Evolutionary conservation across 2,797 vertebrate genomes (phyloP), one percentile per base, ranked within the genome.

Genomic region (Ptychobarbus kaznakovi): DNA sequence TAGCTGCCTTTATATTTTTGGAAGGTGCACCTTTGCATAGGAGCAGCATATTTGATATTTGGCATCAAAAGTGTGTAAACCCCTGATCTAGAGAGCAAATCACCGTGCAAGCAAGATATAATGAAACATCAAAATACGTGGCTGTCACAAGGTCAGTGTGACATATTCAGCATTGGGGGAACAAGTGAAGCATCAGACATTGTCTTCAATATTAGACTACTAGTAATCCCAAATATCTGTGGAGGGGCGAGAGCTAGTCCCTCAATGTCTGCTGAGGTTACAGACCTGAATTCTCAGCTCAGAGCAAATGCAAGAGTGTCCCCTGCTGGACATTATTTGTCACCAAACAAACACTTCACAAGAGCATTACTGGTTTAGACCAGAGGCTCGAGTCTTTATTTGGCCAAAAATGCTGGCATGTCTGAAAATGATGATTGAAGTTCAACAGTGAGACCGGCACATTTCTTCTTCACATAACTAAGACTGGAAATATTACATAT

Each of bases 221-320:
- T 25, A 35, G 32, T 12, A 56, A 70, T n/a, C 22, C 13, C 22
- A 38, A 56, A 81, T 38, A 51, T 69, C 3, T 51, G 46, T 15
- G 80, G 38, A 46, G n/a, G 35, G 20, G 51, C 20, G 53, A 58
- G 75, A 40, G 58, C 12, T 5, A 11, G 13, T 16, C 58, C 40
- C 56, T 75, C 40, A 25, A 38, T 0, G 20, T 10, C 18, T 4
- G 5, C 2, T 22, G 46, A 35, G 6, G 1, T 35, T 22, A 38
- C n/a, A 22, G 69, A 56, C 25, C 18, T 63, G 25, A n/a, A 18
- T 25, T 66, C 58, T 18, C 42, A 76, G 32, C 25, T 46, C 63
- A 69, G 16, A 74, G 25, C 18, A 56, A 84, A 69, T 32, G 49
- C 82, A 84, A 84, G 49, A 84, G 74, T 84, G 82, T 42, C 82